Conservation (phyloP, 2,797 vertebrate genomes). For the Acipenser oxyrinchus region DNA sequence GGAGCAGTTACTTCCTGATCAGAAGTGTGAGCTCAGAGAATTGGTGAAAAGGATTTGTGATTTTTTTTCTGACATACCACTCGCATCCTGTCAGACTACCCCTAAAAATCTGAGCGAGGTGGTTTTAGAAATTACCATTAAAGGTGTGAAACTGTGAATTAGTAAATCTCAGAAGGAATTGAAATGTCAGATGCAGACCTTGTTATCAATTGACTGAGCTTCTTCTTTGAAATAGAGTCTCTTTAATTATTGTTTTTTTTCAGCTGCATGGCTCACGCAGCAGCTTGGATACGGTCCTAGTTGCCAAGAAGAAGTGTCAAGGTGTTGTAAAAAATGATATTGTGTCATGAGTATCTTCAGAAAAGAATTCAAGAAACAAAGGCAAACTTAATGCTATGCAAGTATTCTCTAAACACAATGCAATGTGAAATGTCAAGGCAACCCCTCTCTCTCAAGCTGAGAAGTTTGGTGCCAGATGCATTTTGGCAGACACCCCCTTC, state of each 20-base stretch:
- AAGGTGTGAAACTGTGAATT: no score
- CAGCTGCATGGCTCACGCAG: conserved; percentile 12
- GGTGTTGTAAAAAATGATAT: background rate
- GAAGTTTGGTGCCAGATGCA: conserved; percentile 31
- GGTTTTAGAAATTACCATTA: no score
- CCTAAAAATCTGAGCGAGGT: no score
- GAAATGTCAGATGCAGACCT: no score
- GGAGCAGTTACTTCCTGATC: no score
- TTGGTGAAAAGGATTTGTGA: no score
- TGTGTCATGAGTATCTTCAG: background rate
- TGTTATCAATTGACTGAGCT: no score
- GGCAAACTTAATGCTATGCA: conserved; percentile 7
- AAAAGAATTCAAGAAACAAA: conserved; percentile 5
- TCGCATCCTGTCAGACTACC: no score
- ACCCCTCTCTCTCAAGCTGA: conserved; percentile 49
- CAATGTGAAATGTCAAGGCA: conserved; percentile 24
- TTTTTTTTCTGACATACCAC: no score
- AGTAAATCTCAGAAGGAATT: no score
- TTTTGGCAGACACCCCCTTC: conserved; percentile 39
- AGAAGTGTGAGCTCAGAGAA: no score
- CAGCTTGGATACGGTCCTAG: background rate
- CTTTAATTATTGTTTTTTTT: conserved; percentile 21
- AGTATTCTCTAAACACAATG: background rate
- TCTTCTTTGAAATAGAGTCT: no score
- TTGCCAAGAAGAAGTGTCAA: background rate